A percentile compares a stretch with the other conserved stretches of the same genome.
Evolutionary conservation across 1,140 invertebrate species (phyloP).

Genomic region (Heliconius eleuchia): DNA sequence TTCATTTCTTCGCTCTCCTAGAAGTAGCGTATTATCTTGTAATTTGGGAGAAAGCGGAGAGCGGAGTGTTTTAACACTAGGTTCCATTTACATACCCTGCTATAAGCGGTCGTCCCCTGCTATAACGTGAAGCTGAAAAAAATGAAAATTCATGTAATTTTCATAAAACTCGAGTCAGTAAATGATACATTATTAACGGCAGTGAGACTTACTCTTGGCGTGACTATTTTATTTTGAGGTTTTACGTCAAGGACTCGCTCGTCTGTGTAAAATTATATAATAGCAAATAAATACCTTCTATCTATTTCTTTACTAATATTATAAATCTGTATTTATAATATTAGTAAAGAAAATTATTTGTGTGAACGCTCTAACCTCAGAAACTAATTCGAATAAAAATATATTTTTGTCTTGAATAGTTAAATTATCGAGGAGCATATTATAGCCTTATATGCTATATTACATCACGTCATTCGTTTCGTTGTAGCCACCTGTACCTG

Average conservation of each 20-base stretch:
- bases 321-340: too few relatives aligned
- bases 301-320: too few relatives aligned
- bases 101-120: background rate
- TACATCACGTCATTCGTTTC: too few relatives aligned
- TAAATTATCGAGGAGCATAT: too few relatives aligned
- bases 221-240: conserved; percentile 8
- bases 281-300: background rate
- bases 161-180: background rate
- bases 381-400: too few relatives aligned
- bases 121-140: background rate
- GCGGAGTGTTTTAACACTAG: background rate
- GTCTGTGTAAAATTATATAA: background rate
- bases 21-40: too few relatives aligned
- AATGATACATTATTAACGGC: background rate
- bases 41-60: too few relatives aligned
- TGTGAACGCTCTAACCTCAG: too few relatives aligned
- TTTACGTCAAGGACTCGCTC: background rate
- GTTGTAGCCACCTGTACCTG: too few relatives aligned
- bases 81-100: background rate
- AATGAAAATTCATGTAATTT: background rate
- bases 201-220: background rate
- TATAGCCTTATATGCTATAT: too few relatives aligned
- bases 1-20: background rate
- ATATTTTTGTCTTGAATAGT: too few relatives aligned
- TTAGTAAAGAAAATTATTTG: too few relatives aligned